A percentile compares a stretch with the other conserved stretches of the same genome.
These are phyloP conservation scores for Endomychus coccineus DNA, from an alignment of 2,888 invertebrate species.

Conservation along the genomic window DNA sequence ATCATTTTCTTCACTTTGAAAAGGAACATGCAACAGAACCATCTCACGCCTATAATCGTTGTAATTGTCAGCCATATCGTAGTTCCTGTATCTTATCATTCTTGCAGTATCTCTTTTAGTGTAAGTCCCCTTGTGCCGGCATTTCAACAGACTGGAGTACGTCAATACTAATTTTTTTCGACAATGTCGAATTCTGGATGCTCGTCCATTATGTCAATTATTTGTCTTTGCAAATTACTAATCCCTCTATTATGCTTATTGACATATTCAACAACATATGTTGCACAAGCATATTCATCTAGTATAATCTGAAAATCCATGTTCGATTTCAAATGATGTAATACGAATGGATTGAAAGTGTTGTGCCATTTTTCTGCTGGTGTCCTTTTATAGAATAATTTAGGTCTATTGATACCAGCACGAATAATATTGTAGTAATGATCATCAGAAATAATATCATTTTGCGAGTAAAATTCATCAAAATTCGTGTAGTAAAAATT, in stretches of 20 bases:
- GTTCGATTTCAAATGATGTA: slow-evolving; percentile 33
- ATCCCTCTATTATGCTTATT: slow-evolving; percentile 38
- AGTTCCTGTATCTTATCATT: slow-evolving; percentile 36
- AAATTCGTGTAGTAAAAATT: slow-evolving; percentile 17
- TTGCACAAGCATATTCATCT: slow-evolving; percentile 41
- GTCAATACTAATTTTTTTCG: slow-evolving; percentile 30
- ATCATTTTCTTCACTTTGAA: slow-evolving; percentile 35
- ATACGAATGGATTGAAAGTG: slow-evolving; percentile 38
- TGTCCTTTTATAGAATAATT: slow-evolving; percentile 32
- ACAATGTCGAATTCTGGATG: slow-evolving; percentile 35
- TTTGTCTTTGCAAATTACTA: slow-evolving; percentile 33
- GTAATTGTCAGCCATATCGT: slow-evolving; percentile 32
- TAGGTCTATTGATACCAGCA: slow-evolving; percentile 29
- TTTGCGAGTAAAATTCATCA: slow-evolving; percentile 18
- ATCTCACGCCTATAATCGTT: slow-evolving; percentile 36
- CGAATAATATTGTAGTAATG: slow-evolving; percentile 26
- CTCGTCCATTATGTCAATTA: slow-evolving; percentile 31
- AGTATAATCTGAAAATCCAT: slow-evolving; percentile 38
- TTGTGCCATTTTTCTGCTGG: slow-evolving; percentile 38
- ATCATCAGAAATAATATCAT: slow-evolving; percentile 25
- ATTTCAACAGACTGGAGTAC: slow-evolving; percentile 35
- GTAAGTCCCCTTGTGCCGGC: slow-evolving; percentile 32
- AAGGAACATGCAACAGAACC: slow-evolving; percentile 36
- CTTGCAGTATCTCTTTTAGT: slow-evolving; percentile 25
- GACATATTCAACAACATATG: slow-evolving; percentile 40